Evolutionary conservation across 2,888 invertebrate genomes (phyloP).

Genomic region (Tachina fera): DNA sequence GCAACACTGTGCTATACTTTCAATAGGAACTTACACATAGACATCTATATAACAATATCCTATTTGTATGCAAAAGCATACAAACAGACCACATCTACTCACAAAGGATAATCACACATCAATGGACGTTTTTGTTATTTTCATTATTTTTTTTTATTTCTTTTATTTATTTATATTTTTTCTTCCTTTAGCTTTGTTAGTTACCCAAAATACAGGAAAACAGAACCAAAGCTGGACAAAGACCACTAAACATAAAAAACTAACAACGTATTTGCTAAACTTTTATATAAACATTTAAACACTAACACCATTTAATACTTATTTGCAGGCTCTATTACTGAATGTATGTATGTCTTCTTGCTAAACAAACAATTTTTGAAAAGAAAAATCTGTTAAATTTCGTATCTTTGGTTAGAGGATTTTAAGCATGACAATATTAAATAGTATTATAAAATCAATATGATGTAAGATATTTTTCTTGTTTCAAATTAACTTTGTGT

Average conservation of each 20-base stretch:
- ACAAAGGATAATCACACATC: constrained; percentile 66
- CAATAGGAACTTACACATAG: not conserved
- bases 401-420: not conserved
- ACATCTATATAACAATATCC: not conserved
- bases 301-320: constrained; percentile 59
- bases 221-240: not conserved
- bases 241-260: constrained; percentile 26
- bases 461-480: constrained; percentile 1
- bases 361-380: constrained; percentile 14
- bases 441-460: constrained; percentile 61
- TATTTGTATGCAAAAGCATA: not conserved
- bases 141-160: not conserved
- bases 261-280: constrained; percentile 62
- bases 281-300: constrained; percentile 63
- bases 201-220: not conserved
- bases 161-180: constrained; percentile 28
- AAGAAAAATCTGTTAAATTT: constrained; percentile 7
- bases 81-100: constrained; percentile 42
- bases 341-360: constrained; percentile 33
- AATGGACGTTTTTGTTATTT: constrained; percentile 39
- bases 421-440: constrained; percentile 44
- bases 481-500: constrained; percentile 13
- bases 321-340: constrained; percentile 38
- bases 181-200: constrained; percentile 2
- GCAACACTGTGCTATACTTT: not conserved